Percentiles rank a stretch among this genome's conserved stretches.
Evolutionary conservation across 2,113 vertebrate species (phyloP).

Genomic region (Platichthys stellatus): DNA sequence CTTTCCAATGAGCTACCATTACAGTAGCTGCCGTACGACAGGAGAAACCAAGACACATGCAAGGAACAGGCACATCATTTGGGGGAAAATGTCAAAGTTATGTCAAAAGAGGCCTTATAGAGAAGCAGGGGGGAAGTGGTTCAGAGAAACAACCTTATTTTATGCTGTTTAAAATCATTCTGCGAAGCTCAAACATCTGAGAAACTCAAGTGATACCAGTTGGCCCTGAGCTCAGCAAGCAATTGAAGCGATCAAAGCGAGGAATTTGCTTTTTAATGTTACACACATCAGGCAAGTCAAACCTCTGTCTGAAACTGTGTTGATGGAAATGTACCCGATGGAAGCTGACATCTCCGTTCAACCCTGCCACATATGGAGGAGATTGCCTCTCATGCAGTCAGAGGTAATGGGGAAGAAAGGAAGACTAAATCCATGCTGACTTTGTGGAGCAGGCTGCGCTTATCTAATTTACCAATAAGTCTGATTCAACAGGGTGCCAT

Average conservation of each 20-base stretch:
- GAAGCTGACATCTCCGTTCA: constrained; percentile 49
- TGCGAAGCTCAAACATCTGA: constrained; percentile 39
- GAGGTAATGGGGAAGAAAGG: constrained; percentile 65
- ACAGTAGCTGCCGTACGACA: neutral
- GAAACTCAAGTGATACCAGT: constrained; percentile 17
- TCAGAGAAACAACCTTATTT: constrained; percentile 3
- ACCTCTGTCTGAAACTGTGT: constrained; percentile 32
- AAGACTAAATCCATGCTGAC: constrained; percentile 53
- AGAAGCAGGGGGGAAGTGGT: neutral
- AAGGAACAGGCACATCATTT: constrained; percentile 1
- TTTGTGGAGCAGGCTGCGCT: constrained; percentile 35
- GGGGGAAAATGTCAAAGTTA: no score
- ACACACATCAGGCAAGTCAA: constrained; percentile 39
- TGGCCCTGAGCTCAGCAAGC: constrained; percentile 33
- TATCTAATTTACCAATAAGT: constrained; percentile 66
- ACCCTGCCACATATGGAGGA: constrained; percentile 39
- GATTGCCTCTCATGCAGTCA: constrained; percentile 40
- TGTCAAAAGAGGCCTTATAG: constrained; percentile 6
- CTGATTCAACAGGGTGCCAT: constrained; percentile 40
- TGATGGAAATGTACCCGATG: constrained; percentile 55
- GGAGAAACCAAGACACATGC: neutral
- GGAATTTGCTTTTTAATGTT: constrained; percentile 38
- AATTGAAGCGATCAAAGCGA: constrained; percentile 44
- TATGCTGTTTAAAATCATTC: constrained; percentile 16
- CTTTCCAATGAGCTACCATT: neutral